Conservation (phyloP, 2,888 invertebrate genomes). For the Chalcosyrphus nemorum region DNA sequence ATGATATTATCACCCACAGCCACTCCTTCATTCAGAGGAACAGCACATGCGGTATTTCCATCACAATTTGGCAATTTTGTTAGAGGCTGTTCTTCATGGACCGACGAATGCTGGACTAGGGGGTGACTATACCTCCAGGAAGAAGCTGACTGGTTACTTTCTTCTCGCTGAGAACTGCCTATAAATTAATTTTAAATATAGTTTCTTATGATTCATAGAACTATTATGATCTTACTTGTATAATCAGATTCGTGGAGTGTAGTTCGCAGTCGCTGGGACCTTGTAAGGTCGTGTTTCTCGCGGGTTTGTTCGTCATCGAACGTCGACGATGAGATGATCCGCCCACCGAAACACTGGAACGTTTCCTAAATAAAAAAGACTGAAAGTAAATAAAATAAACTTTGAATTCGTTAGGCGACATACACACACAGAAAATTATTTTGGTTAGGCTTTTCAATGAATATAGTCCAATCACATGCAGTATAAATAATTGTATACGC, state of each 20-base stretch:
- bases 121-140: slow-evolving; percentile 67
- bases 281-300: slow-evolving; percentile 85
- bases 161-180: slow-evolving; percentile 81
- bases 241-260: slow-evolving; percentile 82
- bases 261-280: slow-evolving; percentile 82
- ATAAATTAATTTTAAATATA: slow-evolving; percentile 10
- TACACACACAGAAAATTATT: slow-evolving; percentile 20
- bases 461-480: slow-evolving; percentile 5
- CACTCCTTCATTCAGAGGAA: not conserved
- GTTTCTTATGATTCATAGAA: not conserved
- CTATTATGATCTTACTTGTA: slow-evolving; percentile 80
- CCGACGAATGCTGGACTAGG: slow-evolving; percentile 46
- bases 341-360: slow-evolving; percentile 77
- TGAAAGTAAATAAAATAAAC: slow-evolving; percentile 75
- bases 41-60: slow-evolving; percentile 29
- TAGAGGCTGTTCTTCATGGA: slow-evolving; percentile 52
- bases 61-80: slow-evolving; percentile 52
- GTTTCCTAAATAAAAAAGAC: slow-evolving; percentile 84
- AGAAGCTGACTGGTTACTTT: slow-evolving; percentile 76
- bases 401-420: slow-evolving; percentile 52
- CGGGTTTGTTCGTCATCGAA: slow-evolving; percentile 82
- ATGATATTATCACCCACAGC: slow-evolving; percentile 54
- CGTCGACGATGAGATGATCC: slow-evolving; percentile 76
- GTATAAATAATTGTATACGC: slow-evolving; percentile 75
- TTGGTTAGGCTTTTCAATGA: not conserved